phyloP scores from a whole-genome alignment of 1,140 invertebrate genomes.

The Pygmarrhopalites habei region DNA sequence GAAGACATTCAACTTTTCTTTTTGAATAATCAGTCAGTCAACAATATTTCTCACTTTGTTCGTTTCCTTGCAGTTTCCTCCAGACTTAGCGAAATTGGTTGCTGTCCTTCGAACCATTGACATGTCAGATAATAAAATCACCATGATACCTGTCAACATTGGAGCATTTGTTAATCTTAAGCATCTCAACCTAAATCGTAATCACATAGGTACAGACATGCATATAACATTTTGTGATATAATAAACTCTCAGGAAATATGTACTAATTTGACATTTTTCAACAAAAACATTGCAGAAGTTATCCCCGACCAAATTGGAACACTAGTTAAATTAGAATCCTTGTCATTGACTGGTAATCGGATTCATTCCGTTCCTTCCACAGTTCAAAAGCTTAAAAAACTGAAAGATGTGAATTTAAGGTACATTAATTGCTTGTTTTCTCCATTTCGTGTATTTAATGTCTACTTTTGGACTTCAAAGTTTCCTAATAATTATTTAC shows the following conservation, averaged over 20 bases:
- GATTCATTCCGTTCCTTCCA: slow-evolving; percentile 43
- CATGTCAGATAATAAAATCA: slow-evolving; percentile 82
- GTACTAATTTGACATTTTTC: slow-evolving; percentile 48
- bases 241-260: slow-evolving; percentile 63
- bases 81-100: slow-evolving; percentile 46
- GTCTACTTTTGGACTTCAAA: neutral
- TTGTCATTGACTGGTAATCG: slow-evolving; percentile 48
- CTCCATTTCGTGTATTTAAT: neutral
- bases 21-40: neutral
- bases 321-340: slow-evolving; percentile 52
- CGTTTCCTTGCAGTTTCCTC: slow-evolving; percentile 44
- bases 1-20: neutral
- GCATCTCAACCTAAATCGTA: slow-evolving; percentile 63
- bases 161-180: slow-evolving; percentile 72
- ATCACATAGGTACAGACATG: slow-evolving; percentile 48
- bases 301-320: slow-evolving; percentile 47
- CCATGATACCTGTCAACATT: slow-evolving; percentile 65
- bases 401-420: slow-evolving; percentile 40
- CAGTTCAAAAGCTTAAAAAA: slow-evolving; percentile 43
- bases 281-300: slow-evolving; percentile 28
- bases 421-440: slow-evolving; percentile 22
- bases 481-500: too few relatives aligned
- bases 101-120: slow-evolving; percentile 76
- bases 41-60: neutral
- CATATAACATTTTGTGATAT: slow-evolving; percentile 66